Conservation (phyloP, 2,113 vertebrate genomes). For the Bothrops jararaca region DNA sequence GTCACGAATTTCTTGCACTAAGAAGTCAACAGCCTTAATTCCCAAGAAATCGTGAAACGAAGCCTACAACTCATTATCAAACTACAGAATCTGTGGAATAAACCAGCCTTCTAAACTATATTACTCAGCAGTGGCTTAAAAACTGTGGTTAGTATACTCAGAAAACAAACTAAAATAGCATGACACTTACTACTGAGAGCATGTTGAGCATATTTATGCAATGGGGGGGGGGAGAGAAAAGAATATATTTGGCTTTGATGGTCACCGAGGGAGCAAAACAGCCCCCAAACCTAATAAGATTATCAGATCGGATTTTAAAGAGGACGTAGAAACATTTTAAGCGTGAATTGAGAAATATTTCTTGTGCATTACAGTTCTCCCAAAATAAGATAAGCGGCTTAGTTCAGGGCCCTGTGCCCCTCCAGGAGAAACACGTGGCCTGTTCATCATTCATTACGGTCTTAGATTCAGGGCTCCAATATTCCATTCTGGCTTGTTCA, state of each 20-base stretch:
- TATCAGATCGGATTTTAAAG: slow-evolving; percentile 42
- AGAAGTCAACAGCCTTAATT: not conserved
- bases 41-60: not conserved
- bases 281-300: slow-evolving; percentile 27
- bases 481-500: slow-evolving; percentile 42
- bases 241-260: not conserved
- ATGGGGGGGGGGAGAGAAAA: accelerated
- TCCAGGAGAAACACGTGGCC: slow-evolving; percentile 22
- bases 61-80: not conserved
- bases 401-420: slow-evolving; percentile 27
- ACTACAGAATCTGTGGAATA: not conserved
- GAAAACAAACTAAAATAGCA: not conserved
- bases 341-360: slow-evolving; percentile 9
- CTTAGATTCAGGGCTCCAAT: slow-evolving; percentile 37
- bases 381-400: slow-evolving; percentile 32
- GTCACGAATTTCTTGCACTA: not conserved
- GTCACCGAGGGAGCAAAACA: slow-evolving; percentile 4
- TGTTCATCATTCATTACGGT: slow-evolving; percentile 55
- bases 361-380: slow-evolving; percentile 37
- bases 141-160: not conserved
- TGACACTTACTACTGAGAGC: not conserved
- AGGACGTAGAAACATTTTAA: slow-evolving; percentile 44
- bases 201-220: not conserved
- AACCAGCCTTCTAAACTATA: not conserved
- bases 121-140: not conserved